phyloP scores from a whole-genome alignment of 2,888 invertebrate species.

The Ametastegia equiseti region DNA sequence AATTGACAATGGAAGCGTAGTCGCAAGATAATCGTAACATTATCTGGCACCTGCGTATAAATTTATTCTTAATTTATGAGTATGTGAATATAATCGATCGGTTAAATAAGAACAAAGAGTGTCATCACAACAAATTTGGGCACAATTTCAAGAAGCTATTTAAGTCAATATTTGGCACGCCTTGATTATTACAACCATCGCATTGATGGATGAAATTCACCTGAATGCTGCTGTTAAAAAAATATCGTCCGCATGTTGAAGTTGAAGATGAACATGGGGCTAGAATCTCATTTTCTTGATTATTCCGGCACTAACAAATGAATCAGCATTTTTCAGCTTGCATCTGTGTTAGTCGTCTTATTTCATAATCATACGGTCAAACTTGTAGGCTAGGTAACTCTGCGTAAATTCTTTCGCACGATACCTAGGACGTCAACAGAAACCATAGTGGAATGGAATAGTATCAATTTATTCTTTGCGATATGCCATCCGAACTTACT shows the following conservation, averaged over 20 bases:
- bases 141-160: neutral
- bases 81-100: neutral
- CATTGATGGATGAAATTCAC: neutral
- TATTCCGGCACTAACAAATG: neutral
- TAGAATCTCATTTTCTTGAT: neutral
- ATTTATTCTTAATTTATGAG: neutral
- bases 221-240: neutral
- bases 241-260: neutral
- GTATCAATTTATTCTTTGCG: neutral
- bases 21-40: too few relatives aligned
- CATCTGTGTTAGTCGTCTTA: neutral
- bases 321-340: neutral
- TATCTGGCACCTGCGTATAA: neutral
- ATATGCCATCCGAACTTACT: neutral
- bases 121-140: neutral
- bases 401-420: neutral
- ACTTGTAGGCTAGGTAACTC: neutral
- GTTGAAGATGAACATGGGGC: neutral
- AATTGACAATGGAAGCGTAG: too few relatives aligned
- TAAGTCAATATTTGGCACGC: conserved; percentile 5
- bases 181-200: neutral
- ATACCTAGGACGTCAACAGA: neutral
- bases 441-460: neutral
- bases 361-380: neutral
- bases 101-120: neutral